Conservation (phyloP, 2,113 vertebrate species). For the Thalassoma bifasciatum region DNA sequence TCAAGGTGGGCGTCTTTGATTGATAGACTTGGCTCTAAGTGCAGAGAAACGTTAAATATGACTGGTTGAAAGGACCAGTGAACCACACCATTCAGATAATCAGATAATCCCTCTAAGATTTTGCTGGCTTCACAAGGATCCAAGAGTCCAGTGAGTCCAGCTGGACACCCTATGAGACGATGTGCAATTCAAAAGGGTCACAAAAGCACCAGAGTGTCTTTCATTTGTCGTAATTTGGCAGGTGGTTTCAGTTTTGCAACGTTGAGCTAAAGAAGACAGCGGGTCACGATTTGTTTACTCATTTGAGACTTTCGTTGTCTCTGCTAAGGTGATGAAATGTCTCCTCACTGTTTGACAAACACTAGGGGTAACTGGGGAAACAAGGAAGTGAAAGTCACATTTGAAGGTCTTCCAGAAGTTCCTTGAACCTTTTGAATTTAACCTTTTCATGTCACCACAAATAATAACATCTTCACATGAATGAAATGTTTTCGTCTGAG, state of each 20-base stretch:
- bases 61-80: constrained; percentile 44
- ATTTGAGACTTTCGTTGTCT: constrained; percentile 29
- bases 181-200: constrained; percentile 4
- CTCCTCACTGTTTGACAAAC: constrained; percentile 19
- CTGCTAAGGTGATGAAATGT: constrained; percentile 22
- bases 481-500: constrained; percentile 43
- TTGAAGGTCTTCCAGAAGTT: constrained; percentile 47
- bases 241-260: constrained; percentile 37
- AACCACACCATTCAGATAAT: constrained; percentile 45
- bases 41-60: constrained; percentile 65
- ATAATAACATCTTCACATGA: constrained; percentile 42
- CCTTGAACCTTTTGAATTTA: constrained; percentile 43
- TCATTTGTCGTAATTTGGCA: constrained; percentile 32
- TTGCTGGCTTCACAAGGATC: constrained; percentile 43
- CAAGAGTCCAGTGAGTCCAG: constrained; percentile 32
- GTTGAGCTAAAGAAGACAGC: constrained; percentile 29
- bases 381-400: constrained; percentile 28
- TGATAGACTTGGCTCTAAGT: constrained; percentile 37
- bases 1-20: constrained; percentile 40
- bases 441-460: constrained; percentile 52
- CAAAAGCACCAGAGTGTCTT: constrained; percentile 25
- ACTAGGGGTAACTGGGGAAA: constrained; percentile 18
- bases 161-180: constrained; percentile 10
- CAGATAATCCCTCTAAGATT: constrained; percentile 46
- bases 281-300: constrained; percentile 33